Evolutionary conservation across 2,888 invertebrate genomes (phyloP).

Genomic region (Leptinotarsa tumamoca): DNA sequence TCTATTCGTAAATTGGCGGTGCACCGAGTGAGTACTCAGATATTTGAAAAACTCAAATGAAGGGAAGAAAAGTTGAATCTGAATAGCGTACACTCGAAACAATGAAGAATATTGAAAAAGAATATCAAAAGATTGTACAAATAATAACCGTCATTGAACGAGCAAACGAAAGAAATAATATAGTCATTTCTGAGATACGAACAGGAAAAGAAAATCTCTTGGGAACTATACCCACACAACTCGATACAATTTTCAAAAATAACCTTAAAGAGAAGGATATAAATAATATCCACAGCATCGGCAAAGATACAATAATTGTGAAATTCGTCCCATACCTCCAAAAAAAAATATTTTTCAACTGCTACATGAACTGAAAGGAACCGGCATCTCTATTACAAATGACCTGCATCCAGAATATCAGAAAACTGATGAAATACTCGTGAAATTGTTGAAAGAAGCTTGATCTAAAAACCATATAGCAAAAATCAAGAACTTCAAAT

Average conservation of each 20-base stretch:
- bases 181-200: too few species aligned
- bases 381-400: too few species aligned
- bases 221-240: too few species aligned
- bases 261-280: not conserved
- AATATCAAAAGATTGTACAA: slow-evolving; percentile 18
- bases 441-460: not conserved
- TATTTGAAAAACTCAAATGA: not conserved
- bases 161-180: slow-evolving; percentile 9
- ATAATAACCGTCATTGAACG: slow-evolving; percentile 14
- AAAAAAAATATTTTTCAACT: too few species aligned
- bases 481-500: slow-evolving; percentile 27
- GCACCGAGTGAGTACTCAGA: slow-evolving; percentile 12
- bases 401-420: too few species aligned
- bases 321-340: not conserved
- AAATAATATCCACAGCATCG: slow-evolving; percentile 14
- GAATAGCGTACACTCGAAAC: slow-evolving; percentile 4
- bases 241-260: too few species aligned
- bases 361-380: too few species aligned
- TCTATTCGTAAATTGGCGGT: slow-evolving; percentile 2
- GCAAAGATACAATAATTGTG: slow-evolving; percentile 15
- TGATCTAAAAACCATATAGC: slow-evolving; percentile 23
- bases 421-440: too few species aligned
- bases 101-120: slow-evolving; percentile 1
- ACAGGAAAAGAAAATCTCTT: too few species aligned
- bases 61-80: not conserved